These are phyloP conservation scores for Pomatostomus ruficeps DNA, from an alignment of 2,113 vertebrate genomes.

Conservation along the genomic window DNA sequence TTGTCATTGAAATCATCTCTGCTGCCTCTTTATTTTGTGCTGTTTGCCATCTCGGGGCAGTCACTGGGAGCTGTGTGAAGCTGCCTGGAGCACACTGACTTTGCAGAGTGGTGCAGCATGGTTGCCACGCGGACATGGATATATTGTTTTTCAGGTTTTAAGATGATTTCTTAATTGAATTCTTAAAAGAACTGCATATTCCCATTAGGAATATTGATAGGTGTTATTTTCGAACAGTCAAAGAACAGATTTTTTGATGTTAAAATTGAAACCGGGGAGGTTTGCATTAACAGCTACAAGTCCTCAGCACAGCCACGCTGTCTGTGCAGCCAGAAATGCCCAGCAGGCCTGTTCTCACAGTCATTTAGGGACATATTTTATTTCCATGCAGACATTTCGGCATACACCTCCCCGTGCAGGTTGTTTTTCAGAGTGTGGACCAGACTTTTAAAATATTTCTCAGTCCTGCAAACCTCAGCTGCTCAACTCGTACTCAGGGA, in stretches of 20 bases:
- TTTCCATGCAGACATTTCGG: background rate
- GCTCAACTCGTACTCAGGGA: background rate
- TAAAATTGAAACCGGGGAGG: background rate
- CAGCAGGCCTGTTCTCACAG: background rate
- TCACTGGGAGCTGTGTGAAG: background rate
- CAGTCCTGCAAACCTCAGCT: background rate
- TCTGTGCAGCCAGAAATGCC: background rate
- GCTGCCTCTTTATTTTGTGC: background rate
- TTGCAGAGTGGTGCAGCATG: background rate
- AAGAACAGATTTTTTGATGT: background rate
- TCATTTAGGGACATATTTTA: background rate
- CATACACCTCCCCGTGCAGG: background rate
- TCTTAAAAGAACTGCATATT: background rate
- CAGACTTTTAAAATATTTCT: background rate
- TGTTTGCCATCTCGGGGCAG: background rate
- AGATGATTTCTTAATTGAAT: background rate
- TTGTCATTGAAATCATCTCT: slow-evolving; percentile 9
- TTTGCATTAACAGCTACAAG: background rate
- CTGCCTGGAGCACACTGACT: background rate
- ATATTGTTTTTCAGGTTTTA: background rate
- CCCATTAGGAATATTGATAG: background rate
- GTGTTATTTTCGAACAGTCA: background rate
- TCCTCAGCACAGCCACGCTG: background rate
- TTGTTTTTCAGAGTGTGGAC: background rate
- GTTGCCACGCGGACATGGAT: background rate